Evolutionary conservation across 2,888 invertebrate species (phyloP).

Genomic region (Drosophila nigricruria): DNA sequence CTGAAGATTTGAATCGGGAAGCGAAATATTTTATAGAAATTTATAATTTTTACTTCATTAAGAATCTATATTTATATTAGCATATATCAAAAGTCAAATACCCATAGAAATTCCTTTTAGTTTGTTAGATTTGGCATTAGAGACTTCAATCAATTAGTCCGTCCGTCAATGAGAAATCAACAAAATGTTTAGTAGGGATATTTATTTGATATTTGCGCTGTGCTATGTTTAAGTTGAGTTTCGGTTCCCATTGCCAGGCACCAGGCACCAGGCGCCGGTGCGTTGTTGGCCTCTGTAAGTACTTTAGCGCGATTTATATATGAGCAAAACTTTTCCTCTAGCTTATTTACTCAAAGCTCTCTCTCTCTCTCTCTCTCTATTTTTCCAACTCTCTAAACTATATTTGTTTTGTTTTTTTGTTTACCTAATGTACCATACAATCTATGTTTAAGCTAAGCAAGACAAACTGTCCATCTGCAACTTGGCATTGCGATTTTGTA

Average conservation of each 20-base stretch:
- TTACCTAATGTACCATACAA: constrained; percentile 25
- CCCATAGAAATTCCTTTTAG: neutral
- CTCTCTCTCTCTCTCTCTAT: constrained; percentile 7
- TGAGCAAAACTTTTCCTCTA: constrained; percentile 41
- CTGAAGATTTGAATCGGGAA: neutral
- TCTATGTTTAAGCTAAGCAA: neutral
- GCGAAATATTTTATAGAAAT: neutral
- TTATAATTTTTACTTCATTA: neutral
- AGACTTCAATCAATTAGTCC: neutral
- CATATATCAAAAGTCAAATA: neutral
- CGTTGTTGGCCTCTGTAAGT: constrained; percentile 51
- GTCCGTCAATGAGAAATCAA: neutral
- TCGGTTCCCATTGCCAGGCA: constrained; percentile 38
- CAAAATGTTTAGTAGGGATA: neutral
- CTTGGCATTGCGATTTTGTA: constrained; percentile 26
- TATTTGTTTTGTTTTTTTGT: constrained; percentile 19
- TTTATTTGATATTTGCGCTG: constrained; percentile 22
- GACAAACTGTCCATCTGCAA: constrained; percentile 33
- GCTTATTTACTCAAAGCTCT: constrained; percentile 46
- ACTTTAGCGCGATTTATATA: constrained; percentile 39
- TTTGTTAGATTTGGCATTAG: neutral
- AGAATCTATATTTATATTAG: neutral
- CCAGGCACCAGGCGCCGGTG: constrained; percentile 15
- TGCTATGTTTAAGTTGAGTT: constrained; percentile 26
- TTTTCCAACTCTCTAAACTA: constrained; percentile 11